Conservation (phyloP, 92 coral and sea anemone species). For the Siderastrea radians region DNA sequence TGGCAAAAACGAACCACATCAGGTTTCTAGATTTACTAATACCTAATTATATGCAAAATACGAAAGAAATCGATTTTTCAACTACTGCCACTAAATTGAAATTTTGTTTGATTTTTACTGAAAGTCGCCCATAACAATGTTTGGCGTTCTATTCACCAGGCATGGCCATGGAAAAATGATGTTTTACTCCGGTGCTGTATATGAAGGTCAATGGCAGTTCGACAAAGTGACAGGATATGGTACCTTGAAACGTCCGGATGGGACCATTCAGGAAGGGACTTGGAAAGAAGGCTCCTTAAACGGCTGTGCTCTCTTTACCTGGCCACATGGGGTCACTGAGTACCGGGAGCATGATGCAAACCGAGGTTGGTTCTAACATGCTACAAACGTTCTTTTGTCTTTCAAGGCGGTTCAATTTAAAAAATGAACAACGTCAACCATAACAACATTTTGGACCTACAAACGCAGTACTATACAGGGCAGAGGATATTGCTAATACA, state of each 20-base stretch:
- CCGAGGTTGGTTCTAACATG: constrained; percentile 39
- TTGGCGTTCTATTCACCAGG: constrained; percentile 23
- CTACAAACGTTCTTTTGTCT: neutral
- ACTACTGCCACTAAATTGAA: no score
- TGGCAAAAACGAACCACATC: no score
- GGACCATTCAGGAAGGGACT: constrained; percentile 72
- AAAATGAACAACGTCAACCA: no score
- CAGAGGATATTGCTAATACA: no score
- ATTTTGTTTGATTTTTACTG: no score
- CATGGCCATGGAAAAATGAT: constrained; percentile 78
- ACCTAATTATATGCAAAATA: no score
- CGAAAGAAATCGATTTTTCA: no score
- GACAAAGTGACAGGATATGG: constrained; percentile 79
- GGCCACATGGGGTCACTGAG: constrained; percentile 81
- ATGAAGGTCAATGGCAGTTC: constrained; percentile 84
- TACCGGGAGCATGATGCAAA: constrained; percentile 70
- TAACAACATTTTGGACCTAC: no score
- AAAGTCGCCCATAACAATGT: neutral
- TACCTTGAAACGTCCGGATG: constrained; percentile 72
- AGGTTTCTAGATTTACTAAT: no score
- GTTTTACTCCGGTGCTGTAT: constrained; percentile 67
- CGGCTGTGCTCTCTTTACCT: constrained; percentile 83
- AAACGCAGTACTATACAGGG: no score
- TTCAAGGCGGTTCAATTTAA: neutral
- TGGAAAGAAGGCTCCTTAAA: constrained; percentile 72